Evolutionary conservation across 2,888 invertebrate genomes (phyloP), one percentile per base, ranked within the genome.

Genomic region (Tinea pellionella): DNA sequence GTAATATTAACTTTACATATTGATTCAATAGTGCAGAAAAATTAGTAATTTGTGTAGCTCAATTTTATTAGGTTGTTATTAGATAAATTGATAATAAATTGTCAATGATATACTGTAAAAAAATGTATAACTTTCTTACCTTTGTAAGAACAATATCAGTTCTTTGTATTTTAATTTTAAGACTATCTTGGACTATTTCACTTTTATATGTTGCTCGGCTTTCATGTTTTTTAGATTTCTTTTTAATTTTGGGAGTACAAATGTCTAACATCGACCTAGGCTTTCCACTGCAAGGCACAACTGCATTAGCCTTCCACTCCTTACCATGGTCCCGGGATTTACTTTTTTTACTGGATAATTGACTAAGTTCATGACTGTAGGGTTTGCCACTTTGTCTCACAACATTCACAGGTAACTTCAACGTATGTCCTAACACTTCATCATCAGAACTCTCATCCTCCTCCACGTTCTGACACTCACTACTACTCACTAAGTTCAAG

Each of bases 151-250:
- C 47, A 47, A 18, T 47, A 15, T 75, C 84, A 69, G 91, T 91
- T 78, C 91, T 92, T 73, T 89, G 90, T 67, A 93, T 93, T 70
- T 91, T 89, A 69, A 93, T 89, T 76, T 92, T 92, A 69, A 92
- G 91, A 62, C 90, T 88, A 68, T 91, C 91, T 69, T 91, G 91
- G 66, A 92, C 89, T 67, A 90, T 90, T 77, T 90, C 89, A 73
- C 90, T 90, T 66, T 86, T 88, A 77, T 90, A 90, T 66, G 88
- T 89, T 66, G 86, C 70, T 63, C 73, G 72, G 67, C 71, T 69
- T 63, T 82, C 82, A n/a, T 83, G 85, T 72, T 82, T 85, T 68
- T 86, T 85, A 74, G 80, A 80, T 68, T 87, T 85, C 75, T 84
- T 86, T 78, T 86, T 87, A 71, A 79, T 85, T 70, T 80, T 86